Percentiles rank a stretch among this genome's conserved stretches.
Evolutionary conservation across 2,888 invertebrate species (phyloP).

Genomic region (Hermaeophaga mercurialis): DNA sequence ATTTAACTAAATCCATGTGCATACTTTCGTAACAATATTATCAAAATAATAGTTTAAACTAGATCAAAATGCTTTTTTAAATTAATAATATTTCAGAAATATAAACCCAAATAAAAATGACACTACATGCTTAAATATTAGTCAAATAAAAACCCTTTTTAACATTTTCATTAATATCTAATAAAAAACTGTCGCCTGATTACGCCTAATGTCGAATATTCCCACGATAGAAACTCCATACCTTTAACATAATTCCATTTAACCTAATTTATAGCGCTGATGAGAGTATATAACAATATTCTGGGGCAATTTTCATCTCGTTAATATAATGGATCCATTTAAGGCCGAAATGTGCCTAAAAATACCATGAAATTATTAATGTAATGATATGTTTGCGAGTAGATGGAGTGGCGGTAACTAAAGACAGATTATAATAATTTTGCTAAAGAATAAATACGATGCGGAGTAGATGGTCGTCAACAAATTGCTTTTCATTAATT

Average conservation of each 20-base stretch:
- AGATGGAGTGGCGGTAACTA: slow-evolving; percentile 30
- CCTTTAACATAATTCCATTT: slow-evolving; percentile 3
- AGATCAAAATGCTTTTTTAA: too few species aligned
- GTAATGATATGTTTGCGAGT: slow-evolving; percentile 36
- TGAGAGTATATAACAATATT: slow-evolving; percentile 16
- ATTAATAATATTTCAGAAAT: too few species aligned
- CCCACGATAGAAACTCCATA: slow-evolving; percentile 1
- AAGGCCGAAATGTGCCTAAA: slow-evolving; percentile 36
- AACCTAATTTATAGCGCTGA: slow-evolving; percentile 10
- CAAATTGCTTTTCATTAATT: slow-evolving; percentile 27
- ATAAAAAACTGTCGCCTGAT: too few species aligned
- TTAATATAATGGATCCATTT: slow-evolving; percentile 35
- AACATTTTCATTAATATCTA: too few species aligned
- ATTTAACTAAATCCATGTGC: too few species aligned
- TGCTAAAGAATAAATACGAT: slow-evolving; percentile 34
- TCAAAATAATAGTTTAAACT: too few species aligned
- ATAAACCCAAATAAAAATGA: too few species aligned
- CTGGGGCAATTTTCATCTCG: slow-evolving; percentile 32
- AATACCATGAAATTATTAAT: slow-evolving; percentile 35
- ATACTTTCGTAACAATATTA: too few species aligned
- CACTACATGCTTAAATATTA: too few species aligned
- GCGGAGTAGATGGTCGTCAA: slow-evolving; percentile 25
- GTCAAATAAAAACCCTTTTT: too few species aligned
- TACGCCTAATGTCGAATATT: slow-evolving; percentile 6
- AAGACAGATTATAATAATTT: slow-evolving; percentile 37